These are phyloP conservation scores for Corvus hawaiiensis DNA, from an alignment of 2,113 vertebrate species.

Conservation along the genomic window DNA sequence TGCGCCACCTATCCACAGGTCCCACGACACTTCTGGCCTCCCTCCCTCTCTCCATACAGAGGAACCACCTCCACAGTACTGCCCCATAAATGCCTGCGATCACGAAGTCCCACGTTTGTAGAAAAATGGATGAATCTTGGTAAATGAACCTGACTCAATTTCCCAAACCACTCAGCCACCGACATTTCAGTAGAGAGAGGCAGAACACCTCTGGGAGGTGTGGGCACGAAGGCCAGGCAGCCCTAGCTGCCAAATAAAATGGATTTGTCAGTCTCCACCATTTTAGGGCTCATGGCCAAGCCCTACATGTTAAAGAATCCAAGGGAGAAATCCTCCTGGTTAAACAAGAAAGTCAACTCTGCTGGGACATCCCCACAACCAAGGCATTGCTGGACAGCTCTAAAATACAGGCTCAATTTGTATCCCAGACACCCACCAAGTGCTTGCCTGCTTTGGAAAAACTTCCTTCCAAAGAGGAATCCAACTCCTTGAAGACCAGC, in stretches of 20 bases:
- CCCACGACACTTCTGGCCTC: neutral
- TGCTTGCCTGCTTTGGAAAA: neutral
- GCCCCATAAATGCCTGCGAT: accelerated
- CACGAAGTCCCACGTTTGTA: accelerated
- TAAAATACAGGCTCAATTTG: neutral
- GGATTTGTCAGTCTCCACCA: neutral
- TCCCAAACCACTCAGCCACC: neutral
- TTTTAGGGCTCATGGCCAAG: neutral
- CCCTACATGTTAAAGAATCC: neutral
- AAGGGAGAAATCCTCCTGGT: neutral
- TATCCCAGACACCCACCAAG: neutral
- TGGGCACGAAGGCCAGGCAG: neutral
- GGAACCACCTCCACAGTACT: neutral
- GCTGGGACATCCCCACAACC: neutral
- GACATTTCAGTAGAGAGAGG: neutral
- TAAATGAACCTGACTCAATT: neutral
- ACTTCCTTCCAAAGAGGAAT: neutral
- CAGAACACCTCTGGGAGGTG: neutral
- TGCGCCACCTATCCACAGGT: accelerated
- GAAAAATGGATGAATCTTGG: neutral
- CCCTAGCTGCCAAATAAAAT: neutral
- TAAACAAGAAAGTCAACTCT: neutral
- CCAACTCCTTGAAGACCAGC: neutral
- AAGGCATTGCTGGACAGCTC: neutral
- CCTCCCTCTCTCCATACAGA: neutral